Base-by-base conservation (phyloP, 2,113 vertebrate genomes). In the Hyperopisus bebe region DNA sequence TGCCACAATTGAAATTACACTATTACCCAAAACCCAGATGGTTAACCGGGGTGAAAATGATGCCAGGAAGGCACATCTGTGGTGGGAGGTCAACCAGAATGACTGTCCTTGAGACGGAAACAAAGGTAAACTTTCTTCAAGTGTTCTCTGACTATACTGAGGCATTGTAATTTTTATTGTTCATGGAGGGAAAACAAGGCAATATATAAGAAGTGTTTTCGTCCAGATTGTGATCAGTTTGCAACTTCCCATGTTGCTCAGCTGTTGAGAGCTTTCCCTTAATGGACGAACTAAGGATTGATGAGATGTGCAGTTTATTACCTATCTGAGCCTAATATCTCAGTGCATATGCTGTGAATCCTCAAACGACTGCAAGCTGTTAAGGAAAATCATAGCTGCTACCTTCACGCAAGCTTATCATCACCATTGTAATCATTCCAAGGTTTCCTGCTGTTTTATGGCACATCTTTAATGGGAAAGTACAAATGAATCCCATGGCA, bases 401-500 rank as follows among this genome's bases (percentile, higher is more conserved):
- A 87, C 50, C 48, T 70, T 70, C 62, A 70, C 31, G 62, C 62
- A 70, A 70, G 62, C n/a, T 55, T 19, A 27, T 55, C 51, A 53
- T 19, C 11, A 87, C 48, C 46, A 27, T 58, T 42, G 19, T 17
- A 19, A 58, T 87, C 86, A 39, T 21, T 58, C 55, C 42, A 31
- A 70, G n/a, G 31, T n/a, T 51, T 35, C 85, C 85, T 17, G 86
- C 47, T 58, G 51, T 87, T 46, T 46, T 83, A 83, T 46, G 21
- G 80, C 80, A 46, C 21, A 19, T 83, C 31, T 58, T 53, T 87
- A 87, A 87, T 87, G 86, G 86, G 86, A 31, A 87, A 39, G 51
- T 87, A 51, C 31, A 87, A 87, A 87, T 55, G 48, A 58, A 87
- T 87, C 86, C 46, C 44, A 86, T 87, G 31, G n/a, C 51, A 58